Evolutionary conservation across 1,140 invertebrate genomes (phyloP), one percentile per base, ranked within the genome.

Genomic region (Papilio aristodemus): DNA sequence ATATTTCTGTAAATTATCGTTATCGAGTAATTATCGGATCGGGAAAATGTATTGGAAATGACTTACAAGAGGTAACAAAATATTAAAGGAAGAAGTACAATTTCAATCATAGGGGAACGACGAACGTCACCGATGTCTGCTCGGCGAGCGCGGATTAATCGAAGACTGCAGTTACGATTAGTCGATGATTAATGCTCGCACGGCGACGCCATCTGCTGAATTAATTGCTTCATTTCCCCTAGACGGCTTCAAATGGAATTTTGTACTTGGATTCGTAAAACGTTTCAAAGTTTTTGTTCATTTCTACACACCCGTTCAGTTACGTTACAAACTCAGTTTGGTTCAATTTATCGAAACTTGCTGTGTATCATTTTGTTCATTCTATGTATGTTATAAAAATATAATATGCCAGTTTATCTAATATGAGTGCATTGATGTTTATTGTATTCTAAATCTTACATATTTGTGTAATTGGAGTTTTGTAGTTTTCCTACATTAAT

Each of bases 221-320:
- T 91, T 91, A 91, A 91, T 91, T 91, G 89, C 82, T 91, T 91
- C 89, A 91, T 91, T 91, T 91, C 89, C 89, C 84, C 81, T 87
- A 87, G 85, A 89, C 83, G 83, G 86, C 75, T 83, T 84, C 81
- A 83, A 91, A 90, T 90, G 87, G 82, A 90, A 91, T 90, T 91
- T 90, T 90, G 89, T 89, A 88, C 87, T 87, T 79, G 81, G 78
- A 81, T 80, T 83, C 75, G 83, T 80, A 73, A 78, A 89, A 79
- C 80, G 83, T 68, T 54, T 83, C 79, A 71, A 74, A 78, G 83
- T 89, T 89, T 90, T 89, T 87, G 86, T 83, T 76, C 81, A 58
- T 58, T 74, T 67, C 70, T 70, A 72, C 78, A 84, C 75, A 80
- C 73, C 74, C 74, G 78, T 80, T 80, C 37, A 22, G 5, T 54